Evolutionary conservation across 2,888 invertebrate species (phyloP).

Genomic region (Actias luna): DNA sequence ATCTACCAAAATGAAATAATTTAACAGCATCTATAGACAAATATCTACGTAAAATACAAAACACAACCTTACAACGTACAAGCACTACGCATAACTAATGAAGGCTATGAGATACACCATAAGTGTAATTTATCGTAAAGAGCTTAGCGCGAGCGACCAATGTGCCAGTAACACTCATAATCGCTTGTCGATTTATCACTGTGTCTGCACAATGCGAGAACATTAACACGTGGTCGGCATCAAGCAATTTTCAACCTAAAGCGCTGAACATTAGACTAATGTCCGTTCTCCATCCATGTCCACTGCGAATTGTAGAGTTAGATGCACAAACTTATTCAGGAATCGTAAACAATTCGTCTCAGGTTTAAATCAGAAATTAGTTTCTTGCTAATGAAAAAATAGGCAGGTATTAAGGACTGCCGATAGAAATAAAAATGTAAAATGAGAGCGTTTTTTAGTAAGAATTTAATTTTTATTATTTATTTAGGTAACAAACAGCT

Average conservation of each 20-base stretch:
- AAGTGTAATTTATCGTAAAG: constrained; percentile 12
- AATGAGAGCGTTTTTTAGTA: no score
- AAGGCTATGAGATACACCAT: background rate
- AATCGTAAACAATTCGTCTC: constrained; percentile 36
- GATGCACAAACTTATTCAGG: constrained; percentile 46
- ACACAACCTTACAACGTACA: background rate
- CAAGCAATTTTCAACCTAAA: constrained; percentile 61
- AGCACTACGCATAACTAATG: constrained; percentile 6
- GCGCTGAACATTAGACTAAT: constrained; percentile 69
- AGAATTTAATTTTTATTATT: no score
- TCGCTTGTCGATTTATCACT: constrained; percentile 61
- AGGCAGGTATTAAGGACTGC: no score
- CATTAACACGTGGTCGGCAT: constrained; percentile 50
- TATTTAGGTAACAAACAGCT: no score
- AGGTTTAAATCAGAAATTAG: background rate
- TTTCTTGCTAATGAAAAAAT: no score
- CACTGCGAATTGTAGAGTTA: constrained; percentile 53
- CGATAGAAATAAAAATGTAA: no score
- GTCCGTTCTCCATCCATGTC: constrained; percentile 63
- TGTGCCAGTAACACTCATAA: constrained; percentile 59
- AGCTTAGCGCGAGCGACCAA: constrained; percentile 9
- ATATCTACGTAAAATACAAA: background rate
- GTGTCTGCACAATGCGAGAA: constrained; percentile 51
- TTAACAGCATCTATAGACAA: background rate
- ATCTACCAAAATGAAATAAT: no score